Percentiles rank a stretch among this genome's conserved stretches.
These are phyloP conservation scores for Bombyx huttoni DNA, from an alignment of 2,888 invertebrate species.

Conservation along the genomic window DNA sequence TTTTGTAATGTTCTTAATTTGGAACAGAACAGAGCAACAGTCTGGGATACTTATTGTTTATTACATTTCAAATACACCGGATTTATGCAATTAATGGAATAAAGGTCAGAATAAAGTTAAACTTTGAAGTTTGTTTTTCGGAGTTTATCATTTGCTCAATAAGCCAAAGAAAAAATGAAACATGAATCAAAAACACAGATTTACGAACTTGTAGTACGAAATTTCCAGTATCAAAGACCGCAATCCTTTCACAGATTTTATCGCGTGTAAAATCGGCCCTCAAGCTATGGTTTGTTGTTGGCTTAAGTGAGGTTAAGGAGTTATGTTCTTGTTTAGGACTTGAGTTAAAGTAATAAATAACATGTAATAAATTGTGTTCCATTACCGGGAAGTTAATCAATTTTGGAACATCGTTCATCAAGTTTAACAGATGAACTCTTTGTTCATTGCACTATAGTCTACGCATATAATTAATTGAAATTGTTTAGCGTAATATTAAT, in stretches of 20 bases:
- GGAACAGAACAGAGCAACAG: too few relatives aligned
- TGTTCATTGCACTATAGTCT: slow-evolving; percentile 5
- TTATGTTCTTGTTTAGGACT: slow-evolving; percentile 10
- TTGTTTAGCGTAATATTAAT: too few relatives aligned
- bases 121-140: too few relatives aligned
- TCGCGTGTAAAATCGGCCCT: slow-evolving; percentile 46
- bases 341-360: not conserved
- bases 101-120: too few relatives aligned
- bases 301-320: slow-evolving; percentile 36
- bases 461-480: too few relatives aligned
- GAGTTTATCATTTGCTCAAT: not conserved
- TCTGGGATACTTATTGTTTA: too few relatives aligned
- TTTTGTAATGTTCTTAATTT: too few relatives aligned
- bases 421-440: slow-evolving; percentile 10
- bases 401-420: slow-evolving; percentile 2
- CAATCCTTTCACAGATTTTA: slow-evolving; percentile 40
- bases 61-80: too few relatives aligned
- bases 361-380: not conserved
- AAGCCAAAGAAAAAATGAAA: not conserved
- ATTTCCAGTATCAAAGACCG: slow-evolving; percentile 20
- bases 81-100: too few relatives aligned
- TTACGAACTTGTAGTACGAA: slow-evolving; percentile 7
- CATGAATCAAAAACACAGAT: not conserved
- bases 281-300: slow-evolving; percentile 30
- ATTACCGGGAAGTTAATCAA: too few relatives aligned